phyloP scores from a whole-genome alignment of 2,113 vertebrate genomes.

The Macrotus californicus region DNA sequence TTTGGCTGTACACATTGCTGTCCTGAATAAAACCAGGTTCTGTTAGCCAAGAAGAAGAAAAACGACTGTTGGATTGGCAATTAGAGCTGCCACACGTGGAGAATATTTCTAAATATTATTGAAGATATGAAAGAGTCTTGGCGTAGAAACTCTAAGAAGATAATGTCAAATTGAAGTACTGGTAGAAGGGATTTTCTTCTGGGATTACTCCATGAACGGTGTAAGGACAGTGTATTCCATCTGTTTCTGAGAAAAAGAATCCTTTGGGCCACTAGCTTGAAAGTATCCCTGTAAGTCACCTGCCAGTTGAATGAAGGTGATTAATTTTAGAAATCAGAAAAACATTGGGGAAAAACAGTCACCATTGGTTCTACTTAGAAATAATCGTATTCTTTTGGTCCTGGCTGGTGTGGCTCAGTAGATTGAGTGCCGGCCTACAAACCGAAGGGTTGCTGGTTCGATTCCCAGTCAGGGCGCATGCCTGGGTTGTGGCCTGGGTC shows the following conservation, averaged over 20 bases:
- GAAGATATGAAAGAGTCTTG: neutral
- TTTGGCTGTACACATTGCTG: neutral
- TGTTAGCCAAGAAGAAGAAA: neutral
- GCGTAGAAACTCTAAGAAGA: neutral
- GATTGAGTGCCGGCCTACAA: too few relatives aligned
- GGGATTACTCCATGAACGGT: neutral
- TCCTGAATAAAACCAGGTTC: neutral
- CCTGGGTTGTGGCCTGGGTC: too few relatives aligned
- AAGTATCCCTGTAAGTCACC: neutral
- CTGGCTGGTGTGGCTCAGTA: too few relatives aligned
- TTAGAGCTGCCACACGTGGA: neutral
- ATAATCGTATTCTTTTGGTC: neutral
- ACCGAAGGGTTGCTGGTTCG: too few relatives aligned
- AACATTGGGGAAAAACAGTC: neutral
- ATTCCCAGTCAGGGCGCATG: too few relatives aligned
- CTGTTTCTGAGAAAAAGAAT: conserved; percentile 9
- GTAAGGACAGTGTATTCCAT: neutral
- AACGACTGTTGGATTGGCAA: neutral
- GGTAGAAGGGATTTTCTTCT: neutral
- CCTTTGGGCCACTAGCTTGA: neutral
- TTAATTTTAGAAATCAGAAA: neutral
- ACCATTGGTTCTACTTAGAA: neutral
- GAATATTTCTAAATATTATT: neutral
- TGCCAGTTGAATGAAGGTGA: neutral
- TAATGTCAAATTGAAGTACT: neutral